Evolutionary conservation across 2,797 vertebrate genomes (phyloP).

Genomic region (Carcharodon carcharias): DNA sequence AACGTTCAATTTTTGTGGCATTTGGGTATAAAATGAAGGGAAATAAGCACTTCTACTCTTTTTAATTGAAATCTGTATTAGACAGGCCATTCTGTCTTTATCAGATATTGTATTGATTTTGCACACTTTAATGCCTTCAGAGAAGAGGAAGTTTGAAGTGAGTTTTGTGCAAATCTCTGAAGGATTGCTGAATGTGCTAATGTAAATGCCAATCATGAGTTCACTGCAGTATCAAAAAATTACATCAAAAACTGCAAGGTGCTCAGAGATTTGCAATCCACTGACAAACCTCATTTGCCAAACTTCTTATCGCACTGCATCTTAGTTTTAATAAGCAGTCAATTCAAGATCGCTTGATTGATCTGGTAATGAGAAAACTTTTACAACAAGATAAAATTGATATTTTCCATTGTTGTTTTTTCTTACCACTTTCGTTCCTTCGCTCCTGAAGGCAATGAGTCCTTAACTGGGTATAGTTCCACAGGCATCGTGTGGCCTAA

Average conservation of each 20-base stretch:
- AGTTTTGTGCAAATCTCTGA: background rate
- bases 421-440: too few relatives aligned
- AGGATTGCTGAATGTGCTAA: slow-evolving; percentile 10
- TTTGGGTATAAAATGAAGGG: slow-evolving; percentile 8
- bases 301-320: background rate
- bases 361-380: background rate
- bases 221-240: slow-evolving; percentile 23
- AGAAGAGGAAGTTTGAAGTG: slow-evolving; percentile 12
- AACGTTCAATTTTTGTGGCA: background rate
- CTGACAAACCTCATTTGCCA: background rate
- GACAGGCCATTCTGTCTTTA: background rate
- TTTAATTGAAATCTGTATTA: slow-evolving; percentile 14
- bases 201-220: slow-evolving; percentile 34
- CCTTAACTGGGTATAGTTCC: background rate
- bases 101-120: slow-evolving; percentile 24
- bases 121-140: slow-evolving; percentile 13
- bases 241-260: slow-evolving; percentile 6
- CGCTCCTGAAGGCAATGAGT: background rate
- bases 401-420: background rate
- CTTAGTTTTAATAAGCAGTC: slow-evolving; percentile 3
- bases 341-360: background rate
- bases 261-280: background rate
- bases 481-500: background rate
- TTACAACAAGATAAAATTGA: background rate
- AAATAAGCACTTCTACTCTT: slow-evolving; percentile 29